Base-by-base conservation (phyloP, 1,140 invertebrate species). In the Diuraphis noxia region DNA sequence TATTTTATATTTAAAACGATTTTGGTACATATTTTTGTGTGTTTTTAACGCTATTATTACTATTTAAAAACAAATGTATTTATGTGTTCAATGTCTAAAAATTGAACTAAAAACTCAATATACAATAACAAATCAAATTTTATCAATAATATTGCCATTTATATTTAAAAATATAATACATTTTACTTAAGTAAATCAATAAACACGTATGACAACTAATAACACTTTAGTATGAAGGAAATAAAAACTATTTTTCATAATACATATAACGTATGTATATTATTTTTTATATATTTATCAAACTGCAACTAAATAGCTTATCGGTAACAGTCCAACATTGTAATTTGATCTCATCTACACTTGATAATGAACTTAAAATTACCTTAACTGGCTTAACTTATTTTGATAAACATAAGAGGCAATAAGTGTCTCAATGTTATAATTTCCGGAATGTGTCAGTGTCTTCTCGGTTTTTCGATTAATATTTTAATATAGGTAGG, bases 401-500 rank as follows among this genome's bases (percentile, higher is more conserved):
- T 49, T 86, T 85, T 43, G n/a, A 85, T 86, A 86, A 84, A 84
- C 82, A 84, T 84, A 43, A 84, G 43, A 34, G n/a, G 30, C 82
- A 34, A n/a, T 84, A 41, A n/a, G 30, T 84, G 38, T 41, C 40
- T 84, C 30, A 43, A 84, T 41, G 41, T 84, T 43, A n/a, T n/a
- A n/a, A 84, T 43, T 84, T 82, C 38, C 81, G 81, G 21, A 82
- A 41, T 82, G 81, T 41, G 81, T 41, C 34, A n/a, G 17, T n/a
- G 56, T 72, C 56, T 72, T 0, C 30, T 30, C 40, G 9, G 38
- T 13, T 30, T 82, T 41, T 82, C 4, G 9, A 41, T 82, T 40
- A 40, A 30, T 25, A 41, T 82, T 40, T 82, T 41, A 40, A 21
- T 82, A 30, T 19, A 17, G 21, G 46, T 7, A 49, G 5, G 41